Base-by-base conservation (phyloP, 2,888 invertebrate species). In the Lycophotia porphyrea region DNA sequence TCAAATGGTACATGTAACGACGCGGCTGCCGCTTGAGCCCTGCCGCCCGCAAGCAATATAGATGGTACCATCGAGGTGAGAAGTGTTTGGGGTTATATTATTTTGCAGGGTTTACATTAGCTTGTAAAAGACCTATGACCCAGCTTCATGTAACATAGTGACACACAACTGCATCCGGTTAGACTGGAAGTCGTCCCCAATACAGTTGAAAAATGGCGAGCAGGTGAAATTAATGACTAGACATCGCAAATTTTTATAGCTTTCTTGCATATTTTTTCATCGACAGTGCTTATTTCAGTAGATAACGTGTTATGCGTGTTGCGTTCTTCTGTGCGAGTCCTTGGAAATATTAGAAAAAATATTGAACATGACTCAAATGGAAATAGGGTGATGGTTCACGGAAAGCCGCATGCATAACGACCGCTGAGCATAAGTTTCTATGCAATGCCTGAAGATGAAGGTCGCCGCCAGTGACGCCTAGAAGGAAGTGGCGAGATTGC, bases 1-100 rank as follows among this genome's bases (percentile, higher is more conserved):
- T 96, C 96, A 96, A 96, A 96, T 96, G 96, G 96, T 96, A 96
- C 96, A 96, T 96, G 96, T 96, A 96, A 96, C 96, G 95, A 93
- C 91, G 93, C 93, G 92, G 94, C 92, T 91, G 91, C 91, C 90
- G 92, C 93, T 88, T 90, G 90, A 90, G 92, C 93, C 93, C 87
- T 92, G 91, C 92, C 95, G 93, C 95, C 95, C 94, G 94, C 96
- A 94, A 94, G 93, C 96, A 95, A 96, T 96, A 95, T 96, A 95
- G 93, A 92, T 88, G 88, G 94, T 92, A 94, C 92, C 79, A 71
- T 88, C 84, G 83, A 0, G 8, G 9, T 52, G 68, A 82, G 5
- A 92, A 93, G 88, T 88, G 88, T 71, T 82, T 0, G 13, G 9
- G 4, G 8, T 44, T 13, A 21, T 47, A 13, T 2, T 34, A 55